Evolutionary conservation across 2,797 vertebrate genomes (phyloP).

Genomic region (Syndactyla subalaris): DNA sequence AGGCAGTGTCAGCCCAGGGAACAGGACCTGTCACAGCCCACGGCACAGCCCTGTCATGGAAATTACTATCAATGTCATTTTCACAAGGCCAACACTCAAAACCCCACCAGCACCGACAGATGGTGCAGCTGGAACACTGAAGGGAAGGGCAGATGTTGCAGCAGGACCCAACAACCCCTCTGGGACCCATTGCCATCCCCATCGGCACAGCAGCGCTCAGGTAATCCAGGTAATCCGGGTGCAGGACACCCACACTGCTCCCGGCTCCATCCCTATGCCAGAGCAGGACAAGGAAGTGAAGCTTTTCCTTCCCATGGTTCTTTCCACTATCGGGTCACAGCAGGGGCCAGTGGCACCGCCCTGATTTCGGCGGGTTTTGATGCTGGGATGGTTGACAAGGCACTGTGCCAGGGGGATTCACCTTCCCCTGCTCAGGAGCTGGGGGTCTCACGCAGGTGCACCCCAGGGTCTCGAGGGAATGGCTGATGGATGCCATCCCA

Average conservation of each 20-base stretch:
- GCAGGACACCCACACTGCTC: background rate
- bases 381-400: background rate
- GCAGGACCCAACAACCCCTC: background rate
- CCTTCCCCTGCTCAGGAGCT: background rate
- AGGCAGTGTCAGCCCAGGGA: background rate
- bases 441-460: background rate
- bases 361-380: fast-evolving
- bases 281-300: background rate
- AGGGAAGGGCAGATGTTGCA: background rate
- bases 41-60: background rate
- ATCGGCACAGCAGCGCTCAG: background rate
- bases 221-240: background rate
- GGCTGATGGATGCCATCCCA: background rate
- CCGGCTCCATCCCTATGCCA: fast-evolving
- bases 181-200: fast-evolving
- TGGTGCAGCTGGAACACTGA: background rate
- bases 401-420: no score
- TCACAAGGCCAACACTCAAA: background rate
- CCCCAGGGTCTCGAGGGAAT: background rate
- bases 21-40: background rate
- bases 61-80: fast-evolving
- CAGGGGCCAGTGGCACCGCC: background rate
- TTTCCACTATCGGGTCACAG: fast-evolving
- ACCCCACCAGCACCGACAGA: background rate
- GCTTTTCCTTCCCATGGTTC: background rate